phyloP scores from a whole-genome alignment of 1,140 invertebrate species.

The Lysiphlebus fabarum region DNA sequence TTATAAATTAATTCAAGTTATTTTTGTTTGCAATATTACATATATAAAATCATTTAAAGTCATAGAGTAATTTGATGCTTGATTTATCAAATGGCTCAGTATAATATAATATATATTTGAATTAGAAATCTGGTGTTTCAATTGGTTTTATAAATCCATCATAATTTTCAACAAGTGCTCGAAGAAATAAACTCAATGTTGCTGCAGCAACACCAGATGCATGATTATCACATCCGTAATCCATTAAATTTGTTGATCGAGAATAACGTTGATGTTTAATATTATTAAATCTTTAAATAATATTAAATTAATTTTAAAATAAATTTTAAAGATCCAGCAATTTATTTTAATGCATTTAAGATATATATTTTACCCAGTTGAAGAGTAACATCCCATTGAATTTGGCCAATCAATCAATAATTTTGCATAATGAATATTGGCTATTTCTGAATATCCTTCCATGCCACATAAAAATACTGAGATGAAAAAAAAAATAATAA shows the following conservation, averaged over 20 bases:
- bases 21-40: too few relatives aligned
- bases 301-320: too few relatives aligned
- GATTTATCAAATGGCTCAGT: too few relatives aligned
- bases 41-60: too few relatives aligned
- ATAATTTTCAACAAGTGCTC: slow-evolving; percentile 36
- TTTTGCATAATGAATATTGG: slow-evolving; percentile 34
- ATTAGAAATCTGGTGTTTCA: background rate
- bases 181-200: slow-evolving; percentile 35
- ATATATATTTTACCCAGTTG: slow-evolving; percentile 28
- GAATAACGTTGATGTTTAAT: slow-evolving; percentile 3
- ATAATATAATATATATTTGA: too few relatives aligned
- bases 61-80: too few relatives aligned
- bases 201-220: slow-evolving; percentile 37
- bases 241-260: slow-evolving; percentile 31
- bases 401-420: slow-evolving; percentile 38
- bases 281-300: too few relatives aligned
- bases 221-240: slow-evolving; percentile 43
- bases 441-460: slow-evolving; percentile 46
- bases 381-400: slow-evolving; percentile 38
- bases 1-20: too few relatives aligned
- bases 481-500: slow-evolving; percentile 15
- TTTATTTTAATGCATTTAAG: too few relatives aligned
- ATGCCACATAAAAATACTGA: slow-evolving; percentile 49
- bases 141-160: background rate
- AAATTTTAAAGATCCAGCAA: too few relatives aligned